Percentiles rank a stretch among this genome's conserved stretches.
phyloP scores from a whole-genome alignment of 2,888 invertebrate species.

The Theretra japonica region DNA sequence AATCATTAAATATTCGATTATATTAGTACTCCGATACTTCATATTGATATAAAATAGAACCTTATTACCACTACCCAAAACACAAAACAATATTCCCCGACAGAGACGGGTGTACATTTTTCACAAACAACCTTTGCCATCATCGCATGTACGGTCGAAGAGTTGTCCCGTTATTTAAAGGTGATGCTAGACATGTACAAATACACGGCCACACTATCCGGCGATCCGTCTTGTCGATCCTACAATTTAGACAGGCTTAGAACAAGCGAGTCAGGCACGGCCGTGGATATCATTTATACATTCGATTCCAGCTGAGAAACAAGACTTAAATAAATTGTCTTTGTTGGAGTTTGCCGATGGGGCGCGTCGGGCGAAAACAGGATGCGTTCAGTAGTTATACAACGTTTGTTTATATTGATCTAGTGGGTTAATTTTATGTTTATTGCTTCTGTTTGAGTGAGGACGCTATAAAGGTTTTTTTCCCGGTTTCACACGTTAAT shows the following conservation, averaged over 20 bases:
- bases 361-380: constrained; percentile 10
- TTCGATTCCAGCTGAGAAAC: constrained; percentile 26
- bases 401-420: constrained; percentile 6
- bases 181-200: constrained; percentile 20
- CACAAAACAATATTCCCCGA: too few relatives aligned
- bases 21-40: too few relatives aligned
- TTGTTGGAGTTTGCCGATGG: constrained; percentile 17
- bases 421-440: not conserved
- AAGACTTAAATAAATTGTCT: constrained; percentile 25
- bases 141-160: not conserved
- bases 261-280: constrained; percentile 15
- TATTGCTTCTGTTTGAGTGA: not conserved
- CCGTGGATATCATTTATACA: constrained; percentile 26
- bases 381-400: constrained; percentile 7
- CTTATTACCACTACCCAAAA: too few relatives aligned
- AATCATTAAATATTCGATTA: too few relatives aligned
- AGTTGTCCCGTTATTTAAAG: constrained; percentile 17
- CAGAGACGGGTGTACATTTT: not conserved
- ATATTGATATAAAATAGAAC: too few relatives aligned
- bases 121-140: not conserved
- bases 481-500: not conserved
- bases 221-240: constrained; percentile 23
- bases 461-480: not conserved
- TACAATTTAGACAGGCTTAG: constrained; percentile 23
- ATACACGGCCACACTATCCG: constrained; percentile 9